Evolutionary conservation across 2,888 invertebrate species (phyloP), one percentile per base, ranked within the genome.

Genomic region (Agriopis leucophaearia): DNA sequence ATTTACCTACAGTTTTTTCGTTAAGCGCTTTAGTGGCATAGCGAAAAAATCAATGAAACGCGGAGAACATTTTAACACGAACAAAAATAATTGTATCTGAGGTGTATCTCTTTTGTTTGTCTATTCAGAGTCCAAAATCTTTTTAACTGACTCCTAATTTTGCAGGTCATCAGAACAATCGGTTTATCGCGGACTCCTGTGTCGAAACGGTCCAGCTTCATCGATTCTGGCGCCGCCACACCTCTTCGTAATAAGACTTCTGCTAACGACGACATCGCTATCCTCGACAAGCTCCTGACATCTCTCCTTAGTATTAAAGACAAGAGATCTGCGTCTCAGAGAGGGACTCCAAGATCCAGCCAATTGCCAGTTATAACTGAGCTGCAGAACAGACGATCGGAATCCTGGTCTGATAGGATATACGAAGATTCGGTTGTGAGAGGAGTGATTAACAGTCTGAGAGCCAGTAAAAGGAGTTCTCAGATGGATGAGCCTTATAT

Each of bases 281-380:
- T 95, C 1, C 84, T 96, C 56, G 96, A 96, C 78, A 95, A 95
- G 80, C 88, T 96, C 18, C 92, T 96, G 12, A 95, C 95, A 35
- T 95, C 95, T 40, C 85, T 96, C 15, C 82, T 96, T 16, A 95
- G 95, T 42, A 87, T 94, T 10, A 94, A 91, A 65, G 88, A 94
- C 36, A 85, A 76, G 52, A 80, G 86, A 65, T 89, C 92, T 57
- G 77, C 84, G n/a, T 92, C 93, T 0, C 88, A 89, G 51, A 80
- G 85, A 42, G 87, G 84, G 7, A 90, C 92, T 1, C 92, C 92
- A 0, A 84, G 91, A 63, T 74, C 85, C 4, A 93, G 92, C 64
- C 81, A 84, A 44, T 76, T 91, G 64, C 84, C 88, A 6, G 84
- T 84, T 6, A 81, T 87, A 40, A 76, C 83, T 8, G 87, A 87